phyloP scores from a whole-genome alignment of 2,888 invertebrate species.

The Sphaerophoria taeniata region DNA sequence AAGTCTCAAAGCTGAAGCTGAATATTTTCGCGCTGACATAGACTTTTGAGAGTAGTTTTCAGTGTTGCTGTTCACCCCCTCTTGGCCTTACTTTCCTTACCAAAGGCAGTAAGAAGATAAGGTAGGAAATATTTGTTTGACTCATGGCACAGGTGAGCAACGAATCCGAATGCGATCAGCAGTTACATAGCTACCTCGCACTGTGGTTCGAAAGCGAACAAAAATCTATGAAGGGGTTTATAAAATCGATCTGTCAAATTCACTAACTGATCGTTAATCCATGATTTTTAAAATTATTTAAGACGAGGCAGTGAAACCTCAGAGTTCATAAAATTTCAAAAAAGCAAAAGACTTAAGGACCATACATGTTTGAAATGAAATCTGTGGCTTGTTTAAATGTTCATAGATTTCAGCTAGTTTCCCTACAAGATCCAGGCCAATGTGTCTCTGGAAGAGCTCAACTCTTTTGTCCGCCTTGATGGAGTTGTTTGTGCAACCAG shows the following conservation, averaged over 20 bases:
- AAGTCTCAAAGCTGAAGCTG: slow-evolving; percentile 24
- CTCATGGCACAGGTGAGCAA: slow-evolving; percentile 68
- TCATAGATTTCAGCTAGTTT: no score
- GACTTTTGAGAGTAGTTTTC: slow-evolving; percentile 46
- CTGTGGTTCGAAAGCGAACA: no score
- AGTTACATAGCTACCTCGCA: slow-evolving; percentile 15
- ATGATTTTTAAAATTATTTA: no score
- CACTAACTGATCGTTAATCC: no score
- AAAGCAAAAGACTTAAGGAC: no score
- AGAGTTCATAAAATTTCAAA: no score
- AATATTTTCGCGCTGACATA: slow-evolving; percentile 64
- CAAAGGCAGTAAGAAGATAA: slow-evolving; percentile 51
- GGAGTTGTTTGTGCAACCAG: slow-evolving; percentile 53
- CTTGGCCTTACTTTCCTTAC: neutral
- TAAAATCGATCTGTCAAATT: no score
- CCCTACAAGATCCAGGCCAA: no score
- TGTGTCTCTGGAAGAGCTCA: slow-evolving; percentile 48
- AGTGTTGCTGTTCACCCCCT: slow-evolving; percentile 5
- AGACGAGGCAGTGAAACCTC: no score
- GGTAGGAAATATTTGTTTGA: slow-evolving; percentile 58
- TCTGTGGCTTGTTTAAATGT: no score
- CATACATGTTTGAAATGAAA: no score
- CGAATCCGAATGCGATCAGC: slow-evolving; percentile 53
- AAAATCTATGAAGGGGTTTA: no score
- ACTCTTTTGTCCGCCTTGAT: slow-evolving; percentile 42